Conservation (phyloP, 2,797 vertebrate species). For the Graptemys geographica region DNA sequence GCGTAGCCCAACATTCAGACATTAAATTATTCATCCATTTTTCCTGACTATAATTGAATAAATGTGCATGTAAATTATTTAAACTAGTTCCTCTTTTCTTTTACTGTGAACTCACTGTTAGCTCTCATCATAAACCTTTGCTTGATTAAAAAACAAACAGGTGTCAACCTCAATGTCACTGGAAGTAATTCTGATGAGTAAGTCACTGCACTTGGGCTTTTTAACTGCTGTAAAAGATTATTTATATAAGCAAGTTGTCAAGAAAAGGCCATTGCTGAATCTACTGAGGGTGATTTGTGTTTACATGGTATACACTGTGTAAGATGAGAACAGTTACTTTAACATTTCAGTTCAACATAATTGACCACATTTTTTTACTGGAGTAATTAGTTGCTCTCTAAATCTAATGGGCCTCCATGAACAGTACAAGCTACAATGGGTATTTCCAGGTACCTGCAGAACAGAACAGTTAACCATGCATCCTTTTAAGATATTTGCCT, state of each 20-base stretch:
- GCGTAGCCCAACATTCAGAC: background rate
- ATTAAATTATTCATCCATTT: background rate
- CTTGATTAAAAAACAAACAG: background rate
- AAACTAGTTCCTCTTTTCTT: background rate
- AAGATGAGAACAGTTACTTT: background rate
- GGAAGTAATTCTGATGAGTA: background rate
- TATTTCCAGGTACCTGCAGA: background rate
- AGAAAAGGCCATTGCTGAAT: background rate
- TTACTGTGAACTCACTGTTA: background rate
- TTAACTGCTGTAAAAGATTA: background rate
- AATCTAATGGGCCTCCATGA: slow-evolving; percentile 13
- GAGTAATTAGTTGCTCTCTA: background rate
- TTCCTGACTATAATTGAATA: background rate
- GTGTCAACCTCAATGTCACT: background rate
- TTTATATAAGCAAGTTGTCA: background rate
- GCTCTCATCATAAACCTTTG: background rate
- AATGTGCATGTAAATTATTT: background rate
- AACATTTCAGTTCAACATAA: background rate
- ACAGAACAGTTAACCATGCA: background rate
- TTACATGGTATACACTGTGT: background rate
- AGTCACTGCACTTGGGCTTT: background rate
- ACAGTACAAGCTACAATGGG: background rate
- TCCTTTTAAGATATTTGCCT: background rate
- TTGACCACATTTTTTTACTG: background rate
- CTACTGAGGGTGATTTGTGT: background rate